Evolutionary conservation across 2,113 vertebrate genomes (phyloP).

Genomic region (Vidua macroura): DNA sequence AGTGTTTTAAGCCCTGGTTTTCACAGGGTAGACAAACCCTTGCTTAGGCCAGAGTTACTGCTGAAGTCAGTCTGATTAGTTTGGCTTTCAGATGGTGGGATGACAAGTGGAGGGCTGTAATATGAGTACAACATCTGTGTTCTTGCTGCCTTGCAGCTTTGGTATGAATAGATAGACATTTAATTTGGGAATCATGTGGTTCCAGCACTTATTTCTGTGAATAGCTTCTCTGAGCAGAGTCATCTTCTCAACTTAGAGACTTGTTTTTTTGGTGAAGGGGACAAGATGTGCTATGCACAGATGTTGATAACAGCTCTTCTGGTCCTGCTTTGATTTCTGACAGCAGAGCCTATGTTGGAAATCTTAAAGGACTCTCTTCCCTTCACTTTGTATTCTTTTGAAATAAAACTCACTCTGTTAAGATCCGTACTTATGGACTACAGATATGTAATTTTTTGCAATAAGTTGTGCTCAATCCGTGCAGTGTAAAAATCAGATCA

Average conservation of each 20-base stretch:
- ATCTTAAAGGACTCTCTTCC: neutral
- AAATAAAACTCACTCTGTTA: neutral
- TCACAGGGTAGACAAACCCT: neutral
- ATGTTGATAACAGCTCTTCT: slow-evolving; percentile 6
- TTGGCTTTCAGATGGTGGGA: neutral
- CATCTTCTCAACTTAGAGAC: neutral
- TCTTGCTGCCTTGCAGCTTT: neutral
- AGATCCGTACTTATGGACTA: neutral
- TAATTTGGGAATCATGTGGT: neutral
- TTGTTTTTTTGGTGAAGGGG: neutral
- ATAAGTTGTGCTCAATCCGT: neutral
- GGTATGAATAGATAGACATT: neutral
- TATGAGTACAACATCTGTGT: slow-evolving; percentile 2
- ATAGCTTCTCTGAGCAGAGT: slow-evolving; percentile 16
- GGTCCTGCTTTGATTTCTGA: neutral
- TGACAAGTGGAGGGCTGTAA: neutral
- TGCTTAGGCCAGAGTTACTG: neutral
- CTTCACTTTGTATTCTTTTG: neutral
- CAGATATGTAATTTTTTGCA: neutral
- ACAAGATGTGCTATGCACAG: neutral
- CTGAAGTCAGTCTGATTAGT: neutral
- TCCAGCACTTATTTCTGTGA: slow-evolving; percentile 8
- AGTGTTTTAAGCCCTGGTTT: neutral
- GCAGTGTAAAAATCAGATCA: neutral
- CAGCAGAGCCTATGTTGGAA: neutral